Conservation (phyloP, 2,797 vertebrate species). For the Benthosema pterotum region DNA sequence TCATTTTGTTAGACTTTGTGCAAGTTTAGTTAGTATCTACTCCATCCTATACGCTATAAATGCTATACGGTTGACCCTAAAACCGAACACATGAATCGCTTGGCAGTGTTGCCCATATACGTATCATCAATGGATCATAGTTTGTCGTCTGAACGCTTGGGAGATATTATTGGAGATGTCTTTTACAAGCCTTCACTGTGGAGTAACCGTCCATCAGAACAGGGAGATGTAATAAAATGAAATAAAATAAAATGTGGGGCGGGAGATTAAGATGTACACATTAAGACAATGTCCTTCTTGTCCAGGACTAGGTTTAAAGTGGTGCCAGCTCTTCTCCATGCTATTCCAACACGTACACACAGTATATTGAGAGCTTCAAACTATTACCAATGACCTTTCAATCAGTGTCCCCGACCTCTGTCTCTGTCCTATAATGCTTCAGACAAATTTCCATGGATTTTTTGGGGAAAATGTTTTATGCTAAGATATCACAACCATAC, state of each 20-base stretch:
- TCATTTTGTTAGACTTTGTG: neutral
- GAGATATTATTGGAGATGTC: slow-evolving; percentile 25
- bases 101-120: too few relatives aligned
- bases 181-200: slow-evolving; percentile 30
- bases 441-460: slow-evolving; percentile 15
- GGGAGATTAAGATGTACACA: slow-evolving; percentile 46
- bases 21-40: slow-evolving; percentile 10
- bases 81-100: too few relatives aligned
- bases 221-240: too few relatives aligned
- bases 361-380: slow-evolving; percentile 86
- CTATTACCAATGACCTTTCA: slow-evolving; percentile 42
- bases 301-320: slow-evolving; percentile 80
- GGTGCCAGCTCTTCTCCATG: slow-evolving; percentile 86
- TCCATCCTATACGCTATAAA: slow-evolving; percentile 43
- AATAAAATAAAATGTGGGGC: too few relatives aligned
- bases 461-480: slow-evolving; percentile 14
- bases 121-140: slow-evolving; percentile 28
- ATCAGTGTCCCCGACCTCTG: slow-evolving; percentile 41
- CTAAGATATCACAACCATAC: slow-evolving; percentile 18
- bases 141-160: slow-evolving; percentile 27
- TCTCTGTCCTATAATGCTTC: slow-evolving; percentile 37
- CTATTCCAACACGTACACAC: slow-evolving; percentile 76
- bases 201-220: slow-evolving; percentile 46
- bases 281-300: slow-evolving; percentile 56
- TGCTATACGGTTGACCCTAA: too few relatives aligned